Percentiles rank a stretch among this genome's conserved stretches.
These are phyloP conservation scores for Anticlea derivata DNA, from an alignment of 2,888 invertebrate species.

Conservation along the genomic window DNA sequence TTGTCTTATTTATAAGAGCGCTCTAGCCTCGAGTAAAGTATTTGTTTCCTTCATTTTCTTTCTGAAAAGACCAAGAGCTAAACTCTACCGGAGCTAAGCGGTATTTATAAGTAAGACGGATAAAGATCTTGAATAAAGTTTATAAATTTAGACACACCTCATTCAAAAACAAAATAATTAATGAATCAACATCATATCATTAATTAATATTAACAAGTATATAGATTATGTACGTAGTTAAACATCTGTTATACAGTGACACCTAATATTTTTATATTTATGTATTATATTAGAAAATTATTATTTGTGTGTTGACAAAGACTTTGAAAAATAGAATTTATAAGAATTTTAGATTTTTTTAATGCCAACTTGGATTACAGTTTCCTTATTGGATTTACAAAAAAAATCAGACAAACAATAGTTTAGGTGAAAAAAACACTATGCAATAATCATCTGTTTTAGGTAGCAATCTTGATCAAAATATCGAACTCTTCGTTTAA, in stretches of 20 bases:
- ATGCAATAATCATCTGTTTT: too few species aligned
- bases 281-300: conserved; percentile 61
- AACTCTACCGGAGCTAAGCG: not conserved
- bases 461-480: too few species aligned
- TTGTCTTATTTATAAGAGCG: too few species aligned
- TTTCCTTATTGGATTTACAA: conserved; percentile 12
- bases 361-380: conserved; percentile 1
- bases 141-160: conserved; percentile 21
- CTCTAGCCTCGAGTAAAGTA: too few species aligned
- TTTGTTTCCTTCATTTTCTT: not conserved
- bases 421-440: not conserved
- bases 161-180: conserved; percentile 32
- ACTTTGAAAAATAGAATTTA: not conserved
- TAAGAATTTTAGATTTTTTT: not conserved
- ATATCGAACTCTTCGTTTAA: too few species aligned
- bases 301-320: conserved; percentile 53
- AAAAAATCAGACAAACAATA: not conserved
- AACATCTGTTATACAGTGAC: conserved; percentile 83
- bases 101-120: not conserved
- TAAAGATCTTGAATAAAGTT: not conserved
- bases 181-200: conserved; percentile 79
- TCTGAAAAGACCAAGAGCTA: not conserved
- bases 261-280: conserved; percentile 71
- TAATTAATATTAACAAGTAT: conserved; percentile 80
- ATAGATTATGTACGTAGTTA: conserved; percentile 79